Conservation (phyloP, 2,888 invertebrate genomes). For the Platycheirus albimanus region DNA sequence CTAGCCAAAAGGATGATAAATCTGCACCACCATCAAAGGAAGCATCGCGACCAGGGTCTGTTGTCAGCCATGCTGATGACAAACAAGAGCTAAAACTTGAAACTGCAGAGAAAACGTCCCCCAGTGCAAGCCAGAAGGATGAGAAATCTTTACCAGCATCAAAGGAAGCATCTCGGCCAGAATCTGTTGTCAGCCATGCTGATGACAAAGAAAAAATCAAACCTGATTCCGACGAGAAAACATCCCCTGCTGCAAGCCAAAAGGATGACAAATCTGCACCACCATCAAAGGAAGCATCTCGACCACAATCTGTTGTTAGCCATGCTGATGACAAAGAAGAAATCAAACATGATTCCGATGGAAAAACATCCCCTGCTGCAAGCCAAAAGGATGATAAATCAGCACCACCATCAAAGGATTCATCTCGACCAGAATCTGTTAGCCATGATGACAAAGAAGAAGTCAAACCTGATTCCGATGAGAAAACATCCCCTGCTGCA, state of each 20-base stretch:
- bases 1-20: constrained; percentile 62
- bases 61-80: constrained; percentile 61
- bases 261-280: background rate
- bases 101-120: background rate
- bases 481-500: constrained; percentile 56
- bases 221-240: background rate
- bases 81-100: constrained; percentile 45
- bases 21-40: constrained; percentile 28
- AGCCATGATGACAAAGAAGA: background rate
- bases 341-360: background rate
- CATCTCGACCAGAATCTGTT: background rate
- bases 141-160: constrained; percentile 26
- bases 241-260: background rate
- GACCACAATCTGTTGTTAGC: background rate
- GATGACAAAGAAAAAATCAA: background rate
- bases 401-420: background rate
- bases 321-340: constrained; percentile 42
- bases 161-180: constrained; percentile 43
- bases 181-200: constrained; percentile 37
- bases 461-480: constrained; percentile 68
- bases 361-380: background rate
- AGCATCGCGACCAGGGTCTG: constrained; percentile 52
- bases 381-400: constrained; percentile 37
- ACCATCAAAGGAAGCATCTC: background rate
- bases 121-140: constrained; percentile 37